Evolutionary conservation across 2,797 vertebrate genomes (phyloP).

Genomic region (Chloroceryle inda): DNA sequence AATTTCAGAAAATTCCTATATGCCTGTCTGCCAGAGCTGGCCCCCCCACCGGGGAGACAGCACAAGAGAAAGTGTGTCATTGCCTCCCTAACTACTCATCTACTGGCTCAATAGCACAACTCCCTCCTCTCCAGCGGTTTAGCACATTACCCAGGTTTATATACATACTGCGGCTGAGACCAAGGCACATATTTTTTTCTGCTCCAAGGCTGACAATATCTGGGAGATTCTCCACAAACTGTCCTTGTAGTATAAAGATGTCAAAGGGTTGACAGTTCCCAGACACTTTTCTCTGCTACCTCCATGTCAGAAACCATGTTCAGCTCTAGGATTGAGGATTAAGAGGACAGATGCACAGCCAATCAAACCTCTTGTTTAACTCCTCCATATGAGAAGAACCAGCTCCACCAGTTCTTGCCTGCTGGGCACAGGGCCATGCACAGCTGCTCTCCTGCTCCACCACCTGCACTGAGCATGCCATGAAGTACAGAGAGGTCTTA

Average conservation of each 20-base stretch:
- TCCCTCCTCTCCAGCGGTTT: background rate
- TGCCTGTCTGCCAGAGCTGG: background rate
- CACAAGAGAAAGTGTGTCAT: background rate
- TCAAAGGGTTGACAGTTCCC: background rate
- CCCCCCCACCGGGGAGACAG: background rate
- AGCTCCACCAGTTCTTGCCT: background rate
- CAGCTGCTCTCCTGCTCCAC: background rate
- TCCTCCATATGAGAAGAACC: background rate
- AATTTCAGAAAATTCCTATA: background rate
- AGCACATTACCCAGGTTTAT: background rate
- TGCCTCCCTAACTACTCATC: background rate
- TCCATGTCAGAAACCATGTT: background rate
- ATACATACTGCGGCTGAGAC: background rate
- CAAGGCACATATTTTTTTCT: background rate
- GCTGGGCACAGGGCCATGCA: background rate
- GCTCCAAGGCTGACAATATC: background rate
- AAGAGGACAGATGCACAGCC: background rate
- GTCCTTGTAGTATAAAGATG: background rate
- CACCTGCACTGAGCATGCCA: background rate
- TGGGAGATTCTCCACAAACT: background rate
- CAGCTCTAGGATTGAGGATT: background rate
- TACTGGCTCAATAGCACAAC: background rate
- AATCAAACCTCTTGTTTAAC: background rate
- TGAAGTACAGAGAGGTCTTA: background rate
- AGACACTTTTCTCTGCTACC: background rate